These are phyloP conservation scores for Bombus impatiens DNA, from an alignment of 1,140 invertebrate species.

Conservation along the genomic window DNA sequence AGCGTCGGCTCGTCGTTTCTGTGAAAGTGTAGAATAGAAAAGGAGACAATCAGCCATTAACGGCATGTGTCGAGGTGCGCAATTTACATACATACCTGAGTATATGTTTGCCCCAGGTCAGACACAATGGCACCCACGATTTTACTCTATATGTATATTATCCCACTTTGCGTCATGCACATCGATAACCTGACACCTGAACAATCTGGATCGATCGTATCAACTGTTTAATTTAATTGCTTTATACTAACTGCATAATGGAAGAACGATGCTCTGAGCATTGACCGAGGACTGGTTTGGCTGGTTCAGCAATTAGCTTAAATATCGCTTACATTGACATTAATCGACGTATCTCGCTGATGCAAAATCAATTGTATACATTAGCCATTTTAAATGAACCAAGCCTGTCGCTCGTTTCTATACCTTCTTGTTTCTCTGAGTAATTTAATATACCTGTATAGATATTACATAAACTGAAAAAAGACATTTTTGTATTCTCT, in stretches of 20 bases:
- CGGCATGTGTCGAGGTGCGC: slow-evolving; percentile 65
- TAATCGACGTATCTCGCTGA: neutral
- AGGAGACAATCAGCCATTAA: slow-evolving; percentile 68
- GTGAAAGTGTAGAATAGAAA: slow-evolving; percentile 1
- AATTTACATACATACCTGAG: slow-evolving; percentile 70
- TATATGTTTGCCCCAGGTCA: slow-evolving; percentile 55
- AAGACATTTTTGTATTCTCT: neutral
- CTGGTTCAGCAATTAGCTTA: slow-evolving; percentile 15
- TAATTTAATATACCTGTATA: neutral
- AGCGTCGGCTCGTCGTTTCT: neutral
- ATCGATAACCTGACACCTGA: neutral
- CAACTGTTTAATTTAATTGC: slow-evolving; percentile 45
- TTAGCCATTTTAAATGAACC: slow-evolving; percentile 13
- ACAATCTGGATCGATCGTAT: slow-evolving; percentile 23
- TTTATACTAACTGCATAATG: slow-evolving; percentile 16
- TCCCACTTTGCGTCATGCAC: slow-evolving; percentile 14
- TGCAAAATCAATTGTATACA: slow-evolving; percentile 9
- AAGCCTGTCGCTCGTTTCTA: neutral
- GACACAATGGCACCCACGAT: slow-evolving; percentile 53
- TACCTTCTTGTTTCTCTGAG: neutral
- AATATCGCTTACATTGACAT: slow-evolving; percentile 34
- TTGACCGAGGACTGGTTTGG: neutral
- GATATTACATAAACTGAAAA: neutral
- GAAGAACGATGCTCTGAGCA: slow-evolving; percentile 30
- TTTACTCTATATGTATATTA: slow-evolving; percentile 55